phyloP scores from a whole-genome alignment of 1,140 invertebrate genomes.

The Panonychus citri region DNA sequence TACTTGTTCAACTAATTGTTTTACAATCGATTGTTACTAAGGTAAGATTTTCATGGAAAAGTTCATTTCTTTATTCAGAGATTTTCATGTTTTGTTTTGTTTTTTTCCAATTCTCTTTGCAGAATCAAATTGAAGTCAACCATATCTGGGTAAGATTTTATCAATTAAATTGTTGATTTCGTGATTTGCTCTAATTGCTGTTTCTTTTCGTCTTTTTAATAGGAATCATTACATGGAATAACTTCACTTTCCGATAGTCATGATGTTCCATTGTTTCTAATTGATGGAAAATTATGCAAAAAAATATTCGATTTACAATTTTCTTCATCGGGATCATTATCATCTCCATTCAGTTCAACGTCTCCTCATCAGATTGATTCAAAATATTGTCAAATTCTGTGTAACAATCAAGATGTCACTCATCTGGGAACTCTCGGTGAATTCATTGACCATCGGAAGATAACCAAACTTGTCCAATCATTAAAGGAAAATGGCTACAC shows the following conservation, averaged over 20 bases:
- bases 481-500: slow-evolving; percentile 7
- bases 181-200: background rate
- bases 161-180: background rate
- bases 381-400: slow-evolving; percentile 8
- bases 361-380: background rate
- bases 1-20: slow-evolving; percentile 7
- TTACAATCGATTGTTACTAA: slow-evolving; percentile 3
- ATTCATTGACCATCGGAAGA: slow-evolving; percentile 9
- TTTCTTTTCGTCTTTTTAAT: background rate
- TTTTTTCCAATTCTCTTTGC: background rate
- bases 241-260: background rate
- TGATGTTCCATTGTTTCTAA: slow-evolving; percentile 13
- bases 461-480: slow-evolving; percentile 9
- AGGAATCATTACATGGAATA: slow-evolving; percentile 2
- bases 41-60: background rate
- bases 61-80: too few species aligned
- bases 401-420: slow-evolving; percentile 8
- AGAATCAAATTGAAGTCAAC: slow-evolving; percentile 2
- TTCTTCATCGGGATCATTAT: background rate
- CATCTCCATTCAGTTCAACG: background rate
- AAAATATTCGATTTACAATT: background rate
- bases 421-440: slow-evolving; percentile 14
- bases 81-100: background rate
- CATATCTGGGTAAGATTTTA: slow-evolving; percentile 5
- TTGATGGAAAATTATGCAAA: slow-evolving; percentile 10